Base-by-base conservation (phyloP, 1,140 invertebrate genomes). In the Batillaria attramentaria region DNA sequence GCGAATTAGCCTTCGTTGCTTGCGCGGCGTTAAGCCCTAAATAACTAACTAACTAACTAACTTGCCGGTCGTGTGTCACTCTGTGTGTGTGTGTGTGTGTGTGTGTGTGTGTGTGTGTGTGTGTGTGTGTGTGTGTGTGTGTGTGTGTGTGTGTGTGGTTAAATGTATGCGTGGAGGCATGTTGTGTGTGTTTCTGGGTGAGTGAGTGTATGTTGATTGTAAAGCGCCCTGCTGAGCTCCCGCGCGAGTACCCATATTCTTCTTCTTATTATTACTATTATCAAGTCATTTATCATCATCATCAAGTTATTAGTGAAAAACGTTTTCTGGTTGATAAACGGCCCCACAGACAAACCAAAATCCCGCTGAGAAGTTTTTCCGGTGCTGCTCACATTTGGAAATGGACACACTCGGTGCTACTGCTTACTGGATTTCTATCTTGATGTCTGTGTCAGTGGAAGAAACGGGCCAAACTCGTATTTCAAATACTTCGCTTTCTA, bases 51-150 rank as follows among this genome's bases (percentile, higher is more conserved):
- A n/a, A n/a, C n/a, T n/a, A n/a, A n/a, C n/a, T n/a, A n/a, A n/a
- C n/a, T n/a, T n/a, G n/a, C n/a, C n/a, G n/a, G n/a, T n/a, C n/a
- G 31, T 6, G 31, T 33, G 13, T 65, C 33, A 35, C 4, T 65
- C 6, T 31, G 31, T 65, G 31, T 4, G 62, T 28, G 4, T 28
- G 62, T 65, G 31, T 4, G 13, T 65, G 31, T 18, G 31, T 65
- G 62, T 33, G 62, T 65, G 62, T 33, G 62, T 65, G 62, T 33
- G 31, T 65, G 62, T 33, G 13, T 65, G 62, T 33, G 31, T 65
- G 31, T 33, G 31, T 33, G 31, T 18, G 31, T 33, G 62, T 18
- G 62, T 33, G 62, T 18, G 62, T 33, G 62, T 18, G 62, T 33
- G 31, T 33, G 31, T 33, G 31, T 35, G 31, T 65, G 31, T 18